Conservation (phyloP, 2,797 vertebrate species). For the Hydrolagus colliei region DNA sequence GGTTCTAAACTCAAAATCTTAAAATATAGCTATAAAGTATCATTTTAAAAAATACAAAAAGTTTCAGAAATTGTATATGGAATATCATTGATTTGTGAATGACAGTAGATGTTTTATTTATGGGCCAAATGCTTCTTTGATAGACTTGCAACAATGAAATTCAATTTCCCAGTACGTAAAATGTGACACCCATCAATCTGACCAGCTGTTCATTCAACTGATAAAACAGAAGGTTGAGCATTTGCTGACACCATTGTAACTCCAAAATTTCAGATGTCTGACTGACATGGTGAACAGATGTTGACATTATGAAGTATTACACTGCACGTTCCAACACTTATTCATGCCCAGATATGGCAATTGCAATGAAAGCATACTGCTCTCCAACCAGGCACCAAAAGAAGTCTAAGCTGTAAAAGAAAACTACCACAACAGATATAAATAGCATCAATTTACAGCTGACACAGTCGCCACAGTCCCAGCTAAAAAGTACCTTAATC, state of each 20-base stretch:
- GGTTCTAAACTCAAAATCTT: not conserved
- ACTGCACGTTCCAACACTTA: constrained; percentile 64
- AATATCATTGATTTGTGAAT: not conserved
- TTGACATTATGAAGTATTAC: constrained; percentile 98
- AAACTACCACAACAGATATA: constrained; percentile 66
- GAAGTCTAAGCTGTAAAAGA: constrained; percentile 69
- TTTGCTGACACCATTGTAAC: constrained; percentile 71
- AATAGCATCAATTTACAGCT: constrained; percentile 73
- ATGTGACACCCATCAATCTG: constrained; percentile 63
- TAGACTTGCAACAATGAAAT: constrained; percentile 29
- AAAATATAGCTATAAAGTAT: not conserved
- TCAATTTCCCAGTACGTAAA: constrained; percentile 52
- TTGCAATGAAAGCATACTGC: constrained; percentile 60
- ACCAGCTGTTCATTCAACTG: constrained; percentile 64
- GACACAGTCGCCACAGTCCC: constrained; percentile 65
- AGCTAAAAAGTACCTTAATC: constrained; percentile 62
- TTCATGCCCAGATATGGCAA: constrained; percentile 97
- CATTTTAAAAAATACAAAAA: not conserved
- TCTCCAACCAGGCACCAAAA: constrained; percentile 62
- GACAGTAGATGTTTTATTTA: not conserved
- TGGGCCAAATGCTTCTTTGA: not conserved
- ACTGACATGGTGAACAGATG: constrained; percentile 95
- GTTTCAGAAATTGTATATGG: not conserved
- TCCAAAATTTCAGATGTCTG: constrained; percentile 68
- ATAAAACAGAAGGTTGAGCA: constrained; percentile 64